Percentiles rank a stretch among this genome's conserved stretches.
Evolutionary conservation across 2,113 vertebrate species (phyloP).

Genomic region (Andinoacara biseriatus): DNA sequence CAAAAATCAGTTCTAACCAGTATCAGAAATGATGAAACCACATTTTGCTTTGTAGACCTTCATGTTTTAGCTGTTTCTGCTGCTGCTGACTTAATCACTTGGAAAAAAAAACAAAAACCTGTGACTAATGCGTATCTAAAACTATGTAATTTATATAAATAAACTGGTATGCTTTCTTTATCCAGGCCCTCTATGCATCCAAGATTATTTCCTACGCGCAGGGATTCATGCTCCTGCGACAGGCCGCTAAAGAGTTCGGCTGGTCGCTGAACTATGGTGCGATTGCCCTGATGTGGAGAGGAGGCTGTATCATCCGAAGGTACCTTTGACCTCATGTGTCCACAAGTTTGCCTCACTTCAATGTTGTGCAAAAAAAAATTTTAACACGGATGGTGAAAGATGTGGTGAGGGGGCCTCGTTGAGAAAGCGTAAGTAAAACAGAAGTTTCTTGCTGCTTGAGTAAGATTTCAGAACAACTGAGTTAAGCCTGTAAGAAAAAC

Average conservation of each 20-base stretch:
- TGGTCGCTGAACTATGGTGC: constrained; percentile 96
- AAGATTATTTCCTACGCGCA: constrained; percentile 98
- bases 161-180: neutral
- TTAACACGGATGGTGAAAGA: constrained; percentile 51
- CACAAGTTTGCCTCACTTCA: constrained; percentile 17
- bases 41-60: rapidly evolving
- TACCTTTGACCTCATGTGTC: constrained; percentile 50
- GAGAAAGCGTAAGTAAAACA: neutral
- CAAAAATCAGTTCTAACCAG: too few species aligned
- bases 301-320: constrained; percentile 98
- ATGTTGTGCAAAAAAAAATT: constrained; percentile 22
- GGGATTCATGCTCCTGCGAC: constrained; percentile 96
- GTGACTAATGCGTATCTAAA: neutral
- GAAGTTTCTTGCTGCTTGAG: neutral
- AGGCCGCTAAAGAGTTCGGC: constrained; percentile 92
- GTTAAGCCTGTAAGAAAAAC: neutral
- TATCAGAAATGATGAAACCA: neutral
- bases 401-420: neutral
- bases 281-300: constrained; percentile 98
- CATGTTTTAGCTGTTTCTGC: neutral
- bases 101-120: too few species aligned
- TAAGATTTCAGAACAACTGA: neutral
- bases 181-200: constrained; percentile 94
- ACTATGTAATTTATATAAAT: neutral
- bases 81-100: neutral